Evolutionary conservation across 1,140 invertebrate genomes (phyloP).

Genomic region (Vollenhovia emeryi): DNA sequence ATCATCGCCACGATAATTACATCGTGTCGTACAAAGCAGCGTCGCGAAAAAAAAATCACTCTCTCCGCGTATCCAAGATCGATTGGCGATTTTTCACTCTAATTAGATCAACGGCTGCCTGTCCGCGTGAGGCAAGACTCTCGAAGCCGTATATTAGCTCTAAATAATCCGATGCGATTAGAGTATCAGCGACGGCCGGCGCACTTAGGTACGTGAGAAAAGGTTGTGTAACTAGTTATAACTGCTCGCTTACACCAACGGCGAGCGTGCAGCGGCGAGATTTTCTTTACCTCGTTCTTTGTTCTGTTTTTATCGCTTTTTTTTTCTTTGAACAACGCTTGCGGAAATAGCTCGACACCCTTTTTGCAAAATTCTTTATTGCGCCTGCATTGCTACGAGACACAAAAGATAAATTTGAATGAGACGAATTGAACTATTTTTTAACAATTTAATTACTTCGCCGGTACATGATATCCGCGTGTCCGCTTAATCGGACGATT

Average conservation of each 20-base stretch:
- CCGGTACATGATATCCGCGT: background rate
- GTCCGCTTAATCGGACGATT: background rate
- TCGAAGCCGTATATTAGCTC: conserved; percentile 18
- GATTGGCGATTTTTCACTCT: conserved; percentile 24
- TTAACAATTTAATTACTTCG: background rate
- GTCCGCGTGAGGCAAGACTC: background rate
- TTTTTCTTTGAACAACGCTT: background rate
- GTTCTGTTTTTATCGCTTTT: conserved; percentile 14
- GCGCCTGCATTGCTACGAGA: background rate
- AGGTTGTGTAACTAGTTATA: conserved; percentile 46
- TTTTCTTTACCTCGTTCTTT: conserved; percentile 35
- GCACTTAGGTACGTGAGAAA: conserved; percentile 46
- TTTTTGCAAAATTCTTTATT: background rate
- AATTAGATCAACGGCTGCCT: conserved; percentile 23
- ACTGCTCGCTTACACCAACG: background rate
- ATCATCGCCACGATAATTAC: conserved; percentile 1
- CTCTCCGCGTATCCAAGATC: background rate
- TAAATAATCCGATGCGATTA: conserved; percentile 52
- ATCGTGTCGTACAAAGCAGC: background rate
- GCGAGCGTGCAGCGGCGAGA: background rate
- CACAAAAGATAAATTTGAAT: background rate
- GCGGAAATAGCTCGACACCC: background rate
- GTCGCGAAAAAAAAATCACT: conserved; percentile 30
- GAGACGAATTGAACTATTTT: background rate
- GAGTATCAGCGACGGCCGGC: conserved; percentile 20